Conservation (phyloP, 2,797 vertebrate species). For the Takifugu ocellatus region DNA sequence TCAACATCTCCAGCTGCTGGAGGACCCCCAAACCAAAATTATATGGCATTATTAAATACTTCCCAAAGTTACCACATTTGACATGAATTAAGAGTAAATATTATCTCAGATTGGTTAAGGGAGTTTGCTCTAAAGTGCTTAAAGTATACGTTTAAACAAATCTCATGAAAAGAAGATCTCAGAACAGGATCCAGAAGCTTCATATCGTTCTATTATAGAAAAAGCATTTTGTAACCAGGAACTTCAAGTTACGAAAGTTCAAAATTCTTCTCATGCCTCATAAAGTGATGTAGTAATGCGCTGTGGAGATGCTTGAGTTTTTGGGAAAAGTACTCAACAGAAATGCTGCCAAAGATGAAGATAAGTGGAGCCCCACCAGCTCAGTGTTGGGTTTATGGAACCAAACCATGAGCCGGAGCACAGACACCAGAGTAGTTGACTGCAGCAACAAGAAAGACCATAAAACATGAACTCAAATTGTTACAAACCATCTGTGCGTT, state of each 20-base stretch:
- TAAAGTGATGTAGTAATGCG: no score
- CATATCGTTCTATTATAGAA: no score
- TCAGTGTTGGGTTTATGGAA: not conserved
- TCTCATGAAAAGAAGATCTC: no score
- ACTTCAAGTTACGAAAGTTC: no score
- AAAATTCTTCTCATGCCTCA: no score
- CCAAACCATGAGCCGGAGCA: slow-evolving; percentile 21
- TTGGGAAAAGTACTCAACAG: no score
- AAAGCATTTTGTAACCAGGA: no score
- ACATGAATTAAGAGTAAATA: slow-evolving; percentile 21
- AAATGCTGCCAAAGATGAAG: slow-evolving; percentile 6
- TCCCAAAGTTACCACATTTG: slow-evolving; percentile 10
- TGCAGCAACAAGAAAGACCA: slow-evolving; percentile 22
- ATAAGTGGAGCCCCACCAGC: slow-evolving; percentile 7
- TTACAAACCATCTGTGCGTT: slow-evolving; percentile 25
- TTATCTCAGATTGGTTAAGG: slow-evolving; percentile 8
- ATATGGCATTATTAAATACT: slow-evolving; percentile 12
- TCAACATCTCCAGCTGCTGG: slow-evolving; percentile 26
- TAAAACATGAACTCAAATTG: slow-evolving; percentile 25
- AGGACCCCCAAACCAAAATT: slow-evolving; percentile 21
- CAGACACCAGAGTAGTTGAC: slow-evolving; percentile 18
- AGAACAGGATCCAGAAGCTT: no score
- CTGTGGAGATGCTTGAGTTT: no score
- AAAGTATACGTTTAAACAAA: no score
- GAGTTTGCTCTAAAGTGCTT: not conserved